phyloP scores from a whole-genome alignment of 2,113 vertebrate species.

The Excalfactoria chinensis region DNA sequence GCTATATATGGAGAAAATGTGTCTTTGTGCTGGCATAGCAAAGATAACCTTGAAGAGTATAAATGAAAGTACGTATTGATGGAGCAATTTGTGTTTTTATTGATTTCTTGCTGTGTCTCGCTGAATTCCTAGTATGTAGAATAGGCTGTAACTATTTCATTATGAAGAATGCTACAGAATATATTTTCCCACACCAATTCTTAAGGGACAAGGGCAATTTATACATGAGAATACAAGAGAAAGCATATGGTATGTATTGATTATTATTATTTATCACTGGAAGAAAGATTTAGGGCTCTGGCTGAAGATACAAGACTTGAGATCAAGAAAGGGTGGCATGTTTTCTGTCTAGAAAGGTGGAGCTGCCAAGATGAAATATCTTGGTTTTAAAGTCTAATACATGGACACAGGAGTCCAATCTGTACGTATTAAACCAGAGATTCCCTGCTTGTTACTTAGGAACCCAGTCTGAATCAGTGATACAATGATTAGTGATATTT shows the following conservation, averaged over 20 bases:
- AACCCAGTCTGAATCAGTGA: not conserved
- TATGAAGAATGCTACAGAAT: slow-evolving; percentile 61
- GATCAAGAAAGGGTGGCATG: not conserved
- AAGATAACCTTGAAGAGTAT: slow-evolving; percentile 81
- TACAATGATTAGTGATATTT: not conserved
- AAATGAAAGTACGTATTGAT: slow-evolving; percentile 80
- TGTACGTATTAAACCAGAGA: not conserved
- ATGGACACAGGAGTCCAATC: not conserved
- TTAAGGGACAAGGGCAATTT: slow-evolving; percentile 58
- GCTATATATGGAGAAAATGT: slow-evolving; percentile 68
- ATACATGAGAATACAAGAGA: slow-evolving; percentile 48
- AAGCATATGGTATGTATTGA: slow-evolving; percentile 21
- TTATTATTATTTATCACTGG: slow-evolving; percentile 54
- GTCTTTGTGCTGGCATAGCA: slow-evolving; percentile 61
- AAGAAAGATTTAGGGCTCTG: slow-evolving; percentile 39
- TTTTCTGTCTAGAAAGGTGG: not conserved
- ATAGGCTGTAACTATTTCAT: slow-evolving; percentile 65
- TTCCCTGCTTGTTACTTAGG: not conserved
- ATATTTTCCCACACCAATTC: slow-evolving; percentile 34
- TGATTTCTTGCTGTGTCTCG: slow-evolving; percentile 73
- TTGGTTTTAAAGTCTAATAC: not conserved
- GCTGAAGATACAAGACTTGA: not conserved
- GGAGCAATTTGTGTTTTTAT: slow-evolving; percentile 80
- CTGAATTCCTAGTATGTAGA: slow-evolving; percentile 71
- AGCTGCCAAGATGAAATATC: not conserved